Evolutionary conservation across 2,113 vertebrate genomes (phyloP), one percentile per base, ranked within the genome.

Genomic region (Gnathonemus echidnorhynchus): DNA sequence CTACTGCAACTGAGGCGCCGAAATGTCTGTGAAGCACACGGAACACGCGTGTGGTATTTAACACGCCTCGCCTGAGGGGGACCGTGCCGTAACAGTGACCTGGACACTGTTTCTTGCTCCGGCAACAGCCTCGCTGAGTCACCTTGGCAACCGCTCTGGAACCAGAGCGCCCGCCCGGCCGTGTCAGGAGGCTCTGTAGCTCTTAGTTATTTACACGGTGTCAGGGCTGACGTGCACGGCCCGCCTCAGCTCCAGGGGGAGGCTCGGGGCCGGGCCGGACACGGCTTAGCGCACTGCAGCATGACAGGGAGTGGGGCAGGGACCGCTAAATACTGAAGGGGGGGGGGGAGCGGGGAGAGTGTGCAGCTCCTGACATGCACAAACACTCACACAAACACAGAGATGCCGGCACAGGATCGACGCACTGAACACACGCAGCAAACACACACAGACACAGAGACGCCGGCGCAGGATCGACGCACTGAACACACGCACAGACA

Each of bases 81-180:
- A 27, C 66, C 66, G 3, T 27, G 27, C 66, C 5, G 0, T 77
- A 19, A 77, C 74, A 15, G 74, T 42, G 31, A 77, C 17, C 31
- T 39, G 74, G 74, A 77, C 31, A 42, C 74, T 77, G 27, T 42
- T 39, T 77, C 5, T 5, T 17, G 35, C 11, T 77, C 83, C 83
- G 21, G 3, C 45, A 49, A n/a, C 1, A 45, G 31, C 31, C 39
- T 31, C 15, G 48, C 5, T 13, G 74, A 77, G 80, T 89, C 89
- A 85, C 89, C 89, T 86, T 89, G 89, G 86, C 56, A 90, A 87
- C 83, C 56, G 27, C 84, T 74, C 85, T 42, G 17, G 85, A 88
- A 52, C 21, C 45, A 88, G 46, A 53, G 13, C 21, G 21, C 21
- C 52, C 17, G 13, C 6, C 39, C 49, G 49, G 46, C 31, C 46